Base-by-base conservation (phyloP, 1,140 invertebrate species). In the Pygmarrhopalites habei region DNA sequence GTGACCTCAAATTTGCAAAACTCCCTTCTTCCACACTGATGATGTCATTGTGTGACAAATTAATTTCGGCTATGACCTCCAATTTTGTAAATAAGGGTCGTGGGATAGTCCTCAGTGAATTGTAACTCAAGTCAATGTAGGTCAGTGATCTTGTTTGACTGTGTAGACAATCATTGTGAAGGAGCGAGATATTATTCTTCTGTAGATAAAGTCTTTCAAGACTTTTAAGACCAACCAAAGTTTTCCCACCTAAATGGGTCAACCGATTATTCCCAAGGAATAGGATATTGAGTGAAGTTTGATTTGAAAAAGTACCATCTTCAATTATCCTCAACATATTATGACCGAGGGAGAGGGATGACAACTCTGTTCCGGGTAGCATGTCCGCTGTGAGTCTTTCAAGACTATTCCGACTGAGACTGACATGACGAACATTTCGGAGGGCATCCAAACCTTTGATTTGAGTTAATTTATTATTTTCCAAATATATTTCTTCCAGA, bases 401-500 rank as follows among this genome's bases (percentile, higher is more conserved):
- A 29, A 95, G 74, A 30, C 82, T 78, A 76, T 95, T 94, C 15
- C 87, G 85, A 72, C 92, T 89, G 21, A 94, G 77, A 78, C 92
- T 92, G 43, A 94, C 83, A 72, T 92, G 88, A 71, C 92, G 88
- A n/a, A 97, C 80, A 71, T 83, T 88, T 68, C 82, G 82, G 39
- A 96, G 76, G 1, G 85, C 89, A 28, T 85, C 82, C 67, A 98
- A 84, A 0, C 92, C 86, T 47, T 90, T 89, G 65, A 95, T 89
- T 17, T 80, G 81, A 32, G 83, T 82, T 62, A 95, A 89, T 5
- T 81, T 75, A 77, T 95, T 95, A 75, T 91, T 89, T 73, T 94
- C 88, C 25, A 95, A 77, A 77, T 92, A 88, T 23, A 95, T 76
- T 75, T 93, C 90, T 68, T 90, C 79, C 1, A 94, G 77, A 14